Evolutionary conservation across 2,888 invertebrate species (phyloP).

Genomic region (Thereva nobilitata): DNA sequence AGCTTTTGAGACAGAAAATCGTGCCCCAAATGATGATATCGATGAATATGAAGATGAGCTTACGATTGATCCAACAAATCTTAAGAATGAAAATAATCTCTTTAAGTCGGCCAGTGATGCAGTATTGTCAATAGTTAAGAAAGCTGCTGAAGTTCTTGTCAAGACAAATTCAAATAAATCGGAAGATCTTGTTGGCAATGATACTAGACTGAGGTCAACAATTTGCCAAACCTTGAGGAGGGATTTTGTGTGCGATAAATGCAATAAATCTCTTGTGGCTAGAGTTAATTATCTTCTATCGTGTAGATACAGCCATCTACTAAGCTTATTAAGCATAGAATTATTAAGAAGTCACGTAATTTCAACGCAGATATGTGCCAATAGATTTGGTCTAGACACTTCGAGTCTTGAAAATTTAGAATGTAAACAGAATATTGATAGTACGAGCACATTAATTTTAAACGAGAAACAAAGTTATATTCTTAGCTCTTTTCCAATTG

Average conservation of each 20-base stretch:
- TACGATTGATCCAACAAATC: conserved; percentile 55
- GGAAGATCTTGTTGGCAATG: conserved; percentile 48
- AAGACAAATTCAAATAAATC: conserved; percentile 71
- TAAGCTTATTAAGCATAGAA: conserved; percentile 64
- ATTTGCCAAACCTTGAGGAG: conserved; percentile 75
- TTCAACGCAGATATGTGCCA: conserved; percentile 66
- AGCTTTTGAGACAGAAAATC: conserved; percentile 81
- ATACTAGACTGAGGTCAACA: conserved; percentile 48
- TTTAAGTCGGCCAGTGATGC: conserved; percentile 89
- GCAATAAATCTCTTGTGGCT: conserved; percentile 71
- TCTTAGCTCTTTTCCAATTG: conserved; percentile 67
- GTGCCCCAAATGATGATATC: conserved; percentile 67
- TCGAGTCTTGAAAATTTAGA: conserved; percentile 46
- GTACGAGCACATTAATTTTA: conserved; percentile 10
- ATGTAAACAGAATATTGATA: conserved; percentile 40
- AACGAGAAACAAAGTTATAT: conserved; percentile 60
- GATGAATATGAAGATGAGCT: conserved; percentile 73
- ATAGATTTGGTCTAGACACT: conserved; percentile 64
- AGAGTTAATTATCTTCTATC: conserved; percentile 75
- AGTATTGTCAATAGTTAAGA: conserved; percentile 89
- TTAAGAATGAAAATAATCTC: conserved; percentile 67
- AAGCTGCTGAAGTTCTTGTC: conserved; percentile 83
- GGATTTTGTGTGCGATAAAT: conserved; percentile 74
- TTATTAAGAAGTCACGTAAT: conserved; percentile 65
- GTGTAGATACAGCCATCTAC: conserved; percentile 67